phyloP scores from a whole-genome alignment of 2,797 vertebrate genomes.

The Gorsachius magnificus region DNA sequence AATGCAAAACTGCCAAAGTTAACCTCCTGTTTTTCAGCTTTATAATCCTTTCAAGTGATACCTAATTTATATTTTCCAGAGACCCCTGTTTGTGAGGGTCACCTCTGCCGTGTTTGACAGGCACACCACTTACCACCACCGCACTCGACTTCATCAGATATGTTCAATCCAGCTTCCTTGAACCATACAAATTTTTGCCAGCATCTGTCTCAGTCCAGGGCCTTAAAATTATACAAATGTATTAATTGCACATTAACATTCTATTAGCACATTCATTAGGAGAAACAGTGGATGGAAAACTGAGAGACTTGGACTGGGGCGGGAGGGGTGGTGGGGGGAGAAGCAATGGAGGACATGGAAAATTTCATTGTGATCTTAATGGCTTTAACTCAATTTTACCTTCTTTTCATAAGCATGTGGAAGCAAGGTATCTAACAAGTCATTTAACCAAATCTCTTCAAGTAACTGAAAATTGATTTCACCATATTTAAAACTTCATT shows the following conservation, averaged over 20 bases:
- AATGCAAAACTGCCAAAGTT: background rate
- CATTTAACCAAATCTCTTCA: slow-evolving; percentile 16
- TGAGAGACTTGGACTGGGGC: background rate
- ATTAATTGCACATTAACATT: background rate
- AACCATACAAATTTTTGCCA: background rate
- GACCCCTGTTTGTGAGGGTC: background rate
- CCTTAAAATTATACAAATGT: background rate
- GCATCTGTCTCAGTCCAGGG: background rate
- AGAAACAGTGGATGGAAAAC: slow-evolving; percentile 3
- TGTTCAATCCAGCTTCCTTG: background rate
- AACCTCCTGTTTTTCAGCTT: background rate
- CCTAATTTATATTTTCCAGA: no score
- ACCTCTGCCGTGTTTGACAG: background rate
- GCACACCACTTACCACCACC: background rate
- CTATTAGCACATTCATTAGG: background rate
- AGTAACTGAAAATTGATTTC: slow-evolving; percentile 10
- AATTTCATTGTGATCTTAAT: slow-evolving; percentile 14
- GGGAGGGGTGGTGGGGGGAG: background rate
- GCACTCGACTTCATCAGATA: background rate
- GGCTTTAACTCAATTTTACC: slow-evolving; percentile 33
- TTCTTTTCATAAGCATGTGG: background rate
- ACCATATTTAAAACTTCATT: background rate
- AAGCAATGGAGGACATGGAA: background rate
- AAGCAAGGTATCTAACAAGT: slow-evolving; percentile 35
- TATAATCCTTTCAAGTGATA: background rate